Conservation (phyloP, 2,888 invertebrate species). For the Listrodromus nycthemerus region DNA sequence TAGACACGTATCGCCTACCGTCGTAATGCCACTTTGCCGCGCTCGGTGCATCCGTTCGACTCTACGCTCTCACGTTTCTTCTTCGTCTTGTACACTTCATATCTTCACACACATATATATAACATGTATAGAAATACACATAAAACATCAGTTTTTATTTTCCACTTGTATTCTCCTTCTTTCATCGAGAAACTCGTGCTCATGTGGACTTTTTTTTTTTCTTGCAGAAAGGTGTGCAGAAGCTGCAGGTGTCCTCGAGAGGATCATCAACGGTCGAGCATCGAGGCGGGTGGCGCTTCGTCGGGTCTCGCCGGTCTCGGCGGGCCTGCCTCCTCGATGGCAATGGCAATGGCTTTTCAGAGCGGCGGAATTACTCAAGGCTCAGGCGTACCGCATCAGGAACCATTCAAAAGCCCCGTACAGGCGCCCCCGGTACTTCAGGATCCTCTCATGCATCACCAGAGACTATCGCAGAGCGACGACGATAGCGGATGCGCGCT, state of each 20-base stretch:
- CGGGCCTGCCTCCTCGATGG: slow-evolving; percentile 80
- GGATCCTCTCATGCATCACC: slow-evolving; percentile 86
- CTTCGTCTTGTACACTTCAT: not conserved
- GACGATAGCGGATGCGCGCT: slow-evolving; percentile 99
- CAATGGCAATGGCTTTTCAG: slow-evolving; percentile 82
- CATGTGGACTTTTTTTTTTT: slow-evolving; percentile 71
- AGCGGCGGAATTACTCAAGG: slow-evolving; percentile 83
- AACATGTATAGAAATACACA: not conserved
- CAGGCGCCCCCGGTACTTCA: slow-evolving; percentile 80
- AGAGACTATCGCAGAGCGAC: slow-evolving; percentile 96
- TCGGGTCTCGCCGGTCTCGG: slow-evolving; percentile 76
- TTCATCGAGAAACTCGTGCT: slow-evolving; percentile 27
- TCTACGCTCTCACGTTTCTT: slow-evolving; percentile 58
- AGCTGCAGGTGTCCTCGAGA: slow-evolving; percentile 90
- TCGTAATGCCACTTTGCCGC: slow-evolving; percentile 61
- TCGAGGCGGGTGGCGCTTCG: slow-evolving; percentile 78
- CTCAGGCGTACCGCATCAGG: slow-evolving; percentile 84
- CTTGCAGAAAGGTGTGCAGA: slow-evolving; percentile 92
- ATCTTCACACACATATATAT: too few species aligned
- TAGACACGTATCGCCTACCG: slow-evolving; percentile 66
- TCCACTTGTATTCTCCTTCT: slow-evolving; percentile 31
- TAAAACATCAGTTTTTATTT: slow-evolving; percentile 11
- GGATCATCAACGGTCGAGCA: slow-evolving; percentile 82
- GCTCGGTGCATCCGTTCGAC: slow-evolving; percentile 33
- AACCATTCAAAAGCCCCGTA: slow-evolving; percentile 82